phyloP scores from a whole-genome alignment of 2,888 invertebrate genomes.

The Byasa hedistus region DNA sequence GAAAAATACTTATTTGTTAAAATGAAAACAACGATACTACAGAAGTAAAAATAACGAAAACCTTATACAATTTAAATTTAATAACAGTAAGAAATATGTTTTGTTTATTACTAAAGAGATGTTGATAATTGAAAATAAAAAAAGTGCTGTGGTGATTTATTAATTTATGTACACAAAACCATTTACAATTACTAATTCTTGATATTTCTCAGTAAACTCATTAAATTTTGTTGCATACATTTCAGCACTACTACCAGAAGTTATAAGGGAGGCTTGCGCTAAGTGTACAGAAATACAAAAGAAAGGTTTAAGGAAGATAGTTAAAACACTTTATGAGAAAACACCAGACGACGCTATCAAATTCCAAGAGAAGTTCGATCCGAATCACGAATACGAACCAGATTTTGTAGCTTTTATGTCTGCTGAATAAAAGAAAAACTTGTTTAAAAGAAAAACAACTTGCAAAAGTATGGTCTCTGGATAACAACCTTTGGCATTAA shows the following conservation, averaged over 20 bases:
- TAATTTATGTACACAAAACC: no score
- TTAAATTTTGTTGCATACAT: constrained; percentile 13
- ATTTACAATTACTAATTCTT: background rate
- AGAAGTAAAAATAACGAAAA: no score
- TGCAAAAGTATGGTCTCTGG: background rate
- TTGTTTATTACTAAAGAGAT: no score
- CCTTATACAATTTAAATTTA: no score
- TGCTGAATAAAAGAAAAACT: constrained; percentile 39
- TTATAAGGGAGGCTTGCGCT: constrained; percentile 58
- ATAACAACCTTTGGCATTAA: background rate
- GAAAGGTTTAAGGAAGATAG: constrained; percentile 52
- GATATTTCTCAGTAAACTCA: background rate
- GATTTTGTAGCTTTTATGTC: constrained; percentile 54
- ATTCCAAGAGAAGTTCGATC: constrained; percentile 60
- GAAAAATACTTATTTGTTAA: background rate
- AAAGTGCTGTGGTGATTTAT: no score
- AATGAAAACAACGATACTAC: background rate
- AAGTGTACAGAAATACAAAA: constrained; percentile 61
- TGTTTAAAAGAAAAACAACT: background rate
- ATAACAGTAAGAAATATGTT: no score
- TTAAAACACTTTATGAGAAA: constrained; percentile 55
- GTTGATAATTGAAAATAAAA: no score
- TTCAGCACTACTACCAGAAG: constrained; percentile 63
- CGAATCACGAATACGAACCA: constrained; percentile 56
- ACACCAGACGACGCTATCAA: constrained; percentile 51